Conservation (phyloP, 2,888 invertebrate species). For the Lepidocyrtoides sp. region DNA sequence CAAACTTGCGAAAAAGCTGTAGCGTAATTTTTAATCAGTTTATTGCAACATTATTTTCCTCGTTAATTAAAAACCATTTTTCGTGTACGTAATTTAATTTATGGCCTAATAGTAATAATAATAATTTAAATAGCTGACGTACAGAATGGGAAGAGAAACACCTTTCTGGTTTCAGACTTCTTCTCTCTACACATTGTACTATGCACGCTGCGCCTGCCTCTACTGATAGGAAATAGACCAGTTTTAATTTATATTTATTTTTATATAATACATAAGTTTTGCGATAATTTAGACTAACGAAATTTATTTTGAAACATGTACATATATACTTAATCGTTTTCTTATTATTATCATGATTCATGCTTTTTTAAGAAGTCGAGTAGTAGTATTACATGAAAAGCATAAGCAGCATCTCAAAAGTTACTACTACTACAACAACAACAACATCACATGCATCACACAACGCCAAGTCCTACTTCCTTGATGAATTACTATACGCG, state of each 20-base stretch:
- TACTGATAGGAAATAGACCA: conserved; percentile 1
- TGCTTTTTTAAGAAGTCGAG: neutral
- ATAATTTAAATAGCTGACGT: conserved; percentile 45
- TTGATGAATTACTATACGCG: conserved; percentile 78
- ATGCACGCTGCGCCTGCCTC: neutral
- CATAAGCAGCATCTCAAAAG: neutral
- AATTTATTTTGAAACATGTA: neutral
- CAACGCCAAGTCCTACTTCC: conserved; percentile 72
- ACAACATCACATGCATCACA: conserved; percentile 46
- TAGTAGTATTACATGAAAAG: neutral
- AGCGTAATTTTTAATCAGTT: conserved; percentile 18
- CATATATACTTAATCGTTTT: neutral
- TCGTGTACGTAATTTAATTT: conserved; percentile 25
- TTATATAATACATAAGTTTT: neutral
- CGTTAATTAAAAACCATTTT: conserved; percentile 40
- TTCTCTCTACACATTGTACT: neutral
- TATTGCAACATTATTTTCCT: neutral
- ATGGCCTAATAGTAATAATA: conserved; percentile 26
- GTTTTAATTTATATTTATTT: conserved; percentile 62
- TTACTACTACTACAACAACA: conserved; percentile 12
- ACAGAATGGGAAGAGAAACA: conserved; percentile 34
- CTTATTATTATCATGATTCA: conserved; percentile 30
- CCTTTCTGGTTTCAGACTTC: conserved; percentile 20
- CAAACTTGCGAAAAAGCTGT: neutral
- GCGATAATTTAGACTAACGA: neutral